Conservation (phyloP, 2,113 vertebrate genomes). For the Brevimyrus niger region DNA sequence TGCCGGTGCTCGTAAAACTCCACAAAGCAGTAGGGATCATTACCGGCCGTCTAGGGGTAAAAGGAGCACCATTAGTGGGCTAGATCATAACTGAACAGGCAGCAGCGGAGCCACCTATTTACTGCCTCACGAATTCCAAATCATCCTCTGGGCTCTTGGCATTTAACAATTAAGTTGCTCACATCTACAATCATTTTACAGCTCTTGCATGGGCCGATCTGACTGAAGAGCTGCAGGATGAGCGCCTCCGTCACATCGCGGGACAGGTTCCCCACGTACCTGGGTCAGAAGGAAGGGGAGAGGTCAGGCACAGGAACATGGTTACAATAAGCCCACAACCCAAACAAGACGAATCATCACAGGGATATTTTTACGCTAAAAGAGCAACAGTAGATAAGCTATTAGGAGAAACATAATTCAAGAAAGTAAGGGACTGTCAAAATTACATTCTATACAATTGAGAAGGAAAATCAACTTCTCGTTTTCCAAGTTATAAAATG, state of each 20-base stretch:
- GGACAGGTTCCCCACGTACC: slow-evolving; percentile 78
- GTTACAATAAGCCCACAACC: background rate
- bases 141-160: background rate
- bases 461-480: background rate
- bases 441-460: background rate
- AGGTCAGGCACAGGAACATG: background rate
- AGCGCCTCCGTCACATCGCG: slow-evolving; percentile 76
- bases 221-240: slow-evolving; percentile 78
- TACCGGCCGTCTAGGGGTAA: slow-evolving; percentile 65
- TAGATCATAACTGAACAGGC: background rate
- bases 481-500: background rate
- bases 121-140: background rate
- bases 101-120: background rate
- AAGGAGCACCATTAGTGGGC: background rate
- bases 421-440: background rate
- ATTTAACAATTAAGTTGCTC: slow-evolving; percentile 40
- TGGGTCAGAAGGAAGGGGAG: slow-evolving; percentile 33
- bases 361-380: background rate
- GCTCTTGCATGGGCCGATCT: slow-evolving; percentile 80
- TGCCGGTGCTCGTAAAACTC: slow-evolving; percentile 80
- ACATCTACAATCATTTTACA: slow-evolving; percentile 87
- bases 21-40: slow-evolving; percentile 79
- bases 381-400: background rate
- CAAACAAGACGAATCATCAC: background rate
- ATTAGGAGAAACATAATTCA: background rate